Percentiles rank a stretch among this genome's conserved stretches.
Conservation (phyloP, 2,797 vertebrate genomes). For the Eospalax fontanierii region DNA sequence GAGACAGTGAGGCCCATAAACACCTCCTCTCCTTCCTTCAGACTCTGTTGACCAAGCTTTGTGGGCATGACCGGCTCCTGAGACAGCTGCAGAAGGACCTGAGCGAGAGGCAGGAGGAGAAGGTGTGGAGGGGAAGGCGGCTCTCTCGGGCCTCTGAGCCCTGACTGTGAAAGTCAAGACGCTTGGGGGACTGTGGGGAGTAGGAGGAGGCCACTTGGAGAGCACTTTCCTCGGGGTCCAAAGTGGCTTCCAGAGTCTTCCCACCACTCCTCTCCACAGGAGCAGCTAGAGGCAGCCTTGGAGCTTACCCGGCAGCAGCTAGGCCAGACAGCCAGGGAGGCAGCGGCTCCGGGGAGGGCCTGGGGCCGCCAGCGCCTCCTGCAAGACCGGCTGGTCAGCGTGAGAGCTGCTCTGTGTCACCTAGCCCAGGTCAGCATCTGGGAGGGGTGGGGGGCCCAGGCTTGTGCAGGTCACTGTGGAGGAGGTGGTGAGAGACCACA, state of each 20-base stretch:
- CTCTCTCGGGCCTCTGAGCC: too few relatives aligned
- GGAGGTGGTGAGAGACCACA: too few relatives aligned
- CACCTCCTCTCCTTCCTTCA: slow-evolving; percentile 77
- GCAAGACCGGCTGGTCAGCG: slow-evolving; percentile 95
- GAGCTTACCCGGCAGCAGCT: slow-evolving; percentile 93
- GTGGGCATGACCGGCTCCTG: slow-evolving; percentile 95
- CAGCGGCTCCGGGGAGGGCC: slow-evolving; percentile 87
- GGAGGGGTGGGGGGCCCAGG: neutral
- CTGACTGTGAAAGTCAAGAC: neutral
- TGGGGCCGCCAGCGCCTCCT: slow-evolving; percentile 93
- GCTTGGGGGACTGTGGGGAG: too few relatives aligned
- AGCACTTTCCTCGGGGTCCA: neutral
- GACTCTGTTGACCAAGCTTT: slow-evolving; percentile 94
- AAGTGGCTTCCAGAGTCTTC: neutral
- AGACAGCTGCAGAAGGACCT: slow-evolving; percentile 92
- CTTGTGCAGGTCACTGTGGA: neutral
- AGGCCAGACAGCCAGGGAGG: slow-evolving; percentile 83
- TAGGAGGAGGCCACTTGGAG: too few relatives aligned
- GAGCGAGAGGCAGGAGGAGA: slow-evolving; percentile 93
- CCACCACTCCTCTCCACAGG: too few relatives aligned
- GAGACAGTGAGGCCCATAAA: neutral
- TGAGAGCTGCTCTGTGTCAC: slow-evolving; percentile 94
- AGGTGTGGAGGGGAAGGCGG: slow-evolving; percentile 87
- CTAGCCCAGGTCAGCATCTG: slow-evolving; percentile 90
- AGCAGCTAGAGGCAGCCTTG: slow-evolving; percentile 93